Conservation (phyloP, 1,140 invertebrate genomes). For the Saxidomus purpurata region DNA sequence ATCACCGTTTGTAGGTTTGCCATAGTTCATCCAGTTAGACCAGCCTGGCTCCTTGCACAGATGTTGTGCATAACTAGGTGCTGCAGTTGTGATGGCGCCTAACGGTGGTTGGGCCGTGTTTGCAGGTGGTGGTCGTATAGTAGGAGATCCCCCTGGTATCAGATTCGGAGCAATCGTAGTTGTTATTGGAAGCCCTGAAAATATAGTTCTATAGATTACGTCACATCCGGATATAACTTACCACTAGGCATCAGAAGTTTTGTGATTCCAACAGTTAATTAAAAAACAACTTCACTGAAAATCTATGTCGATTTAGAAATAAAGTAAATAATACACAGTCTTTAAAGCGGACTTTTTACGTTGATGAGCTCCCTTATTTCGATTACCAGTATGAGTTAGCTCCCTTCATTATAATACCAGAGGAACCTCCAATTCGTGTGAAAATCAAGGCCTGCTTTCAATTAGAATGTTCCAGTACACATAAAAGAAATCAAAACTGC, state of each 20-base stretch:
- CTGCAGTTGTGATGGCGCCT: background rate
- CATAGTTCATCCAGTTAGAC: constrained; percentile 92
- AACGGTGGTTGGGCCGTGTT: background rate
- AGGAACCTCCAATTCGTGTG: background rate
- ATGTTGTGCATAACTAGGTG: background rate
- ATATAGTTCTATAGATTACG: too few species aligned
- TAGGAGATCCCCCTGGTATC: background rate
- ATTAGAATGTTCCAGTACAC: too few species aligned
- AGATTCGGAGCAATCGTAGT: constrained; percentile 24
- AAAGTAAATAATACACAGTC: too few species aligned
- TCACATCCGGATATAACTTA: background rate
- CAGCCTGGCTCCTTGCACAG: constrained; percentile 90
- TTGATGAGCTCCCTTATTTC: too few species aligned
- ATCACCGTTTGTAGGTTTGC: constrained; percentile 64
- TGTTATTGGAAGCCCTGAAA: constrained; percentile 36
- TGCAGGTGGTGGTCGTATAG: background rate
- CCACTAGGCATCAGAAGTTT: background rate
- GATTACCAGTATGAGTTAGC: too few species aligned
- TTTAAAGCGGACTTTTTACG: too few species aligned
- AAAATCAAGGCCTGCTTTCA: too few species aligned
- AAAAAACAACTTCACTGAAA: too few species aligned
- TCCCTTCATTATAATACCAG: background rate
- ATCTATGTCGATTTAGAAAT: too few species aligned
- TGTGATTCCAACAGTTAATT: background rate
- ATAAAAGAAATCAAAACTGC: background rate